A percentile compares a stretch with the other conserved stretches of the same genome.
Evolutionary conservation across 2,113 vertebrate genomes (phyloP).

Genomic region (Cynocephalus volans): DNA sequence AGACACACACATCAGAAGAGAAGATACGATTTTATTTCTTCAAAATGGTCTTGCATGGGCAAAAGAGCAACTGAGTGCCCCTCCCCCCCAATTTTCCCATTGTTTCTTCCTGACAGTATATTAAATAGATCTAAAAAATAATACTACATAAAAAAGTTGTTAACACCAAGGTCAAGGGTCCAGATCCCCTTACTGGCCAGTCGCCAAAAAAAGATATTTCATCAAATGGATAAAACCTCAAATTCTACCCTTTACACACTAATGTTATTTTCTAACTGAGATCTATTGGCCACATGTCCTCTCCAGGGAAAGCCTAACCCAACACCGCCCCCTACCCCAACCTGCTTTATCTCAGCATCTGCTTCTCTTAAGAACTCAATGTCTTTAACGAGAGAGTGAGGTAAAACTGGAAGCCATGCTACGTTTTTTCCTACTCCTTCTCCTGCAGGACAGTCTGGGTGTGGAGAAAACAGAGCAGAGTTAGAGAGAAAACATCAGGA

Average conservation of each 20-base stretch:
- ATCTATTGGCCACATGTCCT: background rate
- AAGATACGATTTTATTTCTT: slow-evolving; percentile 41
- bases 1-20: slow-evolving; percentile 3
- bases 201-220: background rate
- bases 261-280: slow-evolving; percentile 35
- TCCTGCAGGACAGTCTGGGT: background rate
- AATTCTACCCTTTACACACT: background rate
- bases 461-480: background rate
- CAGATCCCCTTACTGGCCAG: too few species aligned
- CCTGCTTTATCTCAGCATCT: background rate
- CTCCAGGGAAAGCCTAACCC: background rate
- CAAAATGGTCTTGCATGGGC: background rate
- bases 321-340: background rate
- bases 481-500: background rate
- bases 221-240: background rate
- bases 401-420: slow-evolving; percentile 2
- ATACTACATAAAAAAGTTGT: too few species aligned
- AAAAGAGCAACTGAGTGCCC: background rate
- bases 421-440: background rate
- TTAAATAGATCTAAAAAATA: background rate
- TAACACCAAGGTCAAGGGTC: too few species aligned
- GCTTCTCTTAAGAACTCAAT: background rate
- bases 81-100: background rate
- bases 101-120: background rate
- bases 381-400: background rate